phyloP scores from a whole-genome alignment of 1,140 invertebrate genomes.

The Orius laevigatus region DNA sequence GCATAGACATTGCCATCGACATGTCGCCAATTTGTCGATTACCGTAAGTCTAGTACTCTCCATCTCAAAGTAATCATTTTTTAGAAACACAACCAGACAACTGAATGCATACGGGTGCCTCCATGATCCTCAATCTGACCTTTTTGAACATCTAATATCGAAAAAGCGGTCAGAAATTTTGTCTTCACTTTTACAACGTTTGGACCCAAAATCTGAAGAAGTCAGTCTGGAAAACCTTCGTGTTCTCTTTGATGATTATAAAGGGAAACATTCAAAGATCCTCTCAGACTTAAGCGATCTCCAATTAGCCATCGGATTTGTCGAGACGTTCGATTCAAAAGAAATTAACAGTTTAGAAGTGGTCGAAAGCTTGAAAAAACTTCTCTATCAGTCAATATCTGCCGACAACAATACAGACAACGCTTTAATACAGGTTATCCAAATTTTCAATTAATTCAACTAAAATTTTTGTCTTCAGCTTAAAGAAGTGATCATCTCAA shows the following conservation, averaged over 20 bases:
- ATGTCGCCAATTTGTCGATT: slow-evolving; percentile 25
- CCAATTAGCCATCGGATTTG: slow-evolving; percentile 16
- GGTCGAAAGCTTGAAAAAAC: slow-evolving; percentile 14
- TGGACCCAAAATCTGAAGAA: neutral
- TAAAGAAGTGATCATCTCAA: too few species aligned
- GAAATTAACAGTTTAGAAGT: slow-evolving; percentile 8
- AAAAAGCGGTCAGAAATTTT: slow-evolving; percentile 1
- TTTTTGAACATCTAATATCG: slow-evolving; percentile 4
- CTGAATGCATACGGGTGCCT: neutral
- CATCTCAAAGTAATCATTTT: neutral
- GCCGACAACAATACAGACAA: slow-evolving; percentile 11
- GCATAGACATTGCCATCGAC: slow-evolving; percentile 27
- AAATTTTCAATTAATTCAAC: slow-evolving; percentile 1
- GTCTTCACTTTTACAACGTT: neutral
- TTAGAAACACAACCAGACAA: neutral
- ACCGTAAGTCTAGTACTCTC: neutral
- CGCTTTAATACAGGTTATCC: slow-evolving; percentile 10
- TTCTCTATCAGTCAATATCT: slow-evolving; percentile 14
- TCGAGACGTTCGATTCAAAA: slow-evolving; percentile 13
- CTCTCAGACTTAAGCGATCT: neutral
- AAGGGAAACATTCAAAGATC: neutral
- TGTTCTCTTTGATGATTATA: neutral
- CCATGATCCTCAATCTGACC: neutral
- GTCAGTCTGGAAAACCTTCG: neutral
- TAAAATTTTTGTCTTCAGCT: neutral